Evolutionary conservation across 2,113 vertebrate species (phyloP).

Genomic region (Mormoops blainvillei): DNA sequence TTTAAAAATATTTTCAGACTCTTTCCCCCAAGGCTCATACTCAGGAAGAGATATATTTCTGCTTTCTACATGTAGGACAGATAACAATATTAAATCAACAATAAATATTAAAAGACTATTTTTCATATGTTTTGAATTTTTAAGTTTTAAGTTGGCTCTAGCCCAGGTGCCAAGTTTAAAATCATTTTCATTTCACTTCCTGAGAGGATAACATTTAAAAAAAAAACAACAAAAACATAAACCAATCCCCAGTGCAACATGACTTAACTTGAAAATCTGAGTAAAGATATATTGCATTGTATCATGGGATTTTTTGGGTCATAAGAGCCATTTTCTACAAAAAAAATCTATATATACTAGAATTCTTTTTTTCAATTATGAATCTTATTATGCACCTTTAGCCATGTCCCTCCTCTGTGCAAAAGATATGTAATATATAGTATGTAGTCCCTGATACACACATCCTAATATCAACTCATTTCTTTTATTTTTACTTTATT

Average conservation of each 20-base stretch:
- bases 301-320: neutral
- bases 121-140: constrained; percentile 8
- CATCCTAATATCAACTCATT: neutral
- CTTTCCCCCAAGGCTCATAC: neutral
- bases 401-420: neutral
- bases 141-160: constrained; percentile 42
- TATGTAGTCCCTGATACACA: neutral
- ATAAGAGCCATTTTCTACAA: neutral
- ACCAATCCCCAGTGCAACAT: neutral
- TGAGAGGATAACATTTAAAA: constrained; percentile 43
- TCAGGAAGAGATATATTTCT: neutral
- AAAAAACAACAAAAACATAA: neutral
- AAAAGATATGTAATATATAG: neutral
- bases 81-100: neutral
- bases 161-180: constrained; percentile 34
- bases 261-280: neutral
- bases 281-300: neutral
- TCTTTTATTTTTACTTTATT: neutral
- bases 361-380: neutral
- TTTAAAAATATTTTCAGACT: neutral
- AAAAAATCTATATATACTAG: neutral
- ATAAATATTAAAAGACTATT: neutral
- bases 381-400: neutral
- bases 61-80: neutral
- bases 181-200: constrained; percentile 47